Percentiles rank a stretch among this genome's conserved stretches.
Conservation (phyloP, 1,140 invertebrate genomes). For the Hylaeus volcanicus region DNA sequence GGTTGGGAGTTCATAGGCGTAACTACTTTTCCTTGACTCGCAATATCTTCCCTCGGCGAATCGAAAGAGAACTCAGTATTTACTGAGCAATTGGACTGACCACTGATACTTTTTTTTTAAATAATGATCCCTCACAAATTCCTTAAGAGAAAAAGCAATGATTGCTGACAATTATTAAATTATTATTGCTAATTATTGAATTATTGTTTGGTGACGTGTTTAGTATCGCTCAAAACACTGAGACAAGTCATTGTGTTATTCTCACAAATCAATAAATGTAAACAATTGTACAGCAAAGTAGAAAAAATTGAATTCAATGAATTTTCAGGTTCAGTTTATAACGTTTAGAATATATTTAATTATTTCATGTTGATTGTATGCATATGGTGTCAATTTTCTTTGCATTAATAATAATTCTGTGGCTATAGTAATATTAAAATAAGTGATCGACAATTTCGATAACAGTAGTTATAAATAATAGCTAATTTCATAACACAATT, state of each 20-base stretch:
- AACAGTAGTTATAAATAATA: background rate
- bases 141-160: background rate
- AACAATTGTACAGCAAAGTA: too few relatives aligned
- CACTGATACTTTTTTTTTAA: too few relatives aligned
- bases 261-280: too few relatives aligned
- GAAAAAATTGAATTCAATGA: too few relatives aligned
- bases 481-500: background rate
- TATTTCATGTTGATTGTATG: too few relatives aligned
- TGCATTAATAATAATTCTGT: background rate
- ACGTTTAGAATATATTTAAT: background rate
- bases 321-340: too few relatives aligned
- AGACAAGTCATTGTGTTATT: too few relatives aligned
- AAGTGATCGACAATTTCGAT: background rate
- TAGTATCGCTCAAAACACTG: too few relatives aligned
- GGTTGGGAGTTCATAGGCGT: conserved; percentile 38
- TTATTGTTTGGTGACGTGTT: too few relatives aligned
- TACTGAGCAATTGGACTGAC: background rate
- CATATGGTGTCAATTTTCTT: too few relatives aligned
- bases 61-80: background rate
- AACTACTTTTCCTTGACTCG: background rate
- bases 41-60: background rate
- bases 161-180: background rate
- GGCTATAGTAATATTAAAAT: background rate
- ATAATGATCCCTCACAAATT: too few relatives aligned
- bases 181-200: too few relatives aligned